Percentiles rank a stretch among this genome's conserved stretches.
Conservation (phyloP, 2,888 invertebrate species). For the Trachelus iudaicus region DNA sequence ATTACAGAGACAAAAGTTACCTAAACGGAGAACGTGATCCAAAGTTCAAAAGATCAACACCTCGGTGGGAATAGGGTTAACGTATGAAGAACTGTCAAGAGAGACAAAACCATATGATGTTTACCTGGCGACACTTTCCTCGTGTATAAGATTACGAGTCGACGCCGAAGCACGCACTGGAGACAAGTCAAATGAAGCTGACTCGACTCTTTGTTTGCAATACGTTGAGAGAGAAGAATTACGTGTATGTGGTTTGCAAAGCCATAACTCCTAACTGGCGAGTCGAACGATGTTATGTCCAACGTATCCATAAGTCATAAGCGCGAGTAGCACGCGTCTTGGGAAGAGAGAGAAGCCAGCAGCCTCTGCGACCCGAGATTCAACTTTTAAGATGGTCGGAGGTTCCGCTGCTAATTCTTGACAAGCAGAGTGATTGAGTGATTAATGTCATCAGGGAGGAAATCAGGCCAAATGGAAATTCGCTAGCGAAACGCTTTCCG, state of each 20-base stretch:
- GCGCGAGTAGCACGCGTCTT: neutral
- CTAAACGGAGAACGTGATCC: no score
- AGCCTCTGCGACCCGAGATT: neutral
- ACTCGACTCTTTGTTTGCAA: neutral
- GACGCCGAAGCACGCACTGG: neutral
- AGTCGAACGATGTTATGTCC: neutral
- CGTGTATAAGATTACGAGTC: neutral
- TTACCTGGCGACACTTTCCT: neutral
- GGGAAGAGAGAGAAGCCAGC: neutral
- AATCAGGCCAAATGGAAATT: conserved; percentile 49
- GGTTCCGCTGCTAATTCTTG: no score
- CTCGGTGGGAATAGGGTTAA: neutral
- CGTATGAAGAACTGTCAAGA: neutral
- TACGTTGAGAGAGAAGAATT: neutral
- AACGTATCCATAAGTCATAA: neutral
- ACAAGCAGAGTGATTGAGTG: conserved; percentile 33
- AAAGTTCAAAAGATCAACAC: neutral
- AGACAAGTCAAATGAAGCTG: neutral
- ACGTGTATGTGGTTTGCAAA: neutral
- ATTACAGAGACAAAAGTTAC: no score
- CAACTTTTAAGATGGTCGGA: neutral
- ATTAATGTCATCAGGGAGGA: conserved; percentile 50
- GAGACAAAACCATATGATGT: neutral
- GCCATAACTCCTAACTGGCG: neutral
- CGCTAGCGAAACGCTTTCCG: conserved; percentile 39